Evolutionary conservation across 2,797 vertebrate genomes (phyloP).

Genomic region (Chelonia mydas): DNA sequence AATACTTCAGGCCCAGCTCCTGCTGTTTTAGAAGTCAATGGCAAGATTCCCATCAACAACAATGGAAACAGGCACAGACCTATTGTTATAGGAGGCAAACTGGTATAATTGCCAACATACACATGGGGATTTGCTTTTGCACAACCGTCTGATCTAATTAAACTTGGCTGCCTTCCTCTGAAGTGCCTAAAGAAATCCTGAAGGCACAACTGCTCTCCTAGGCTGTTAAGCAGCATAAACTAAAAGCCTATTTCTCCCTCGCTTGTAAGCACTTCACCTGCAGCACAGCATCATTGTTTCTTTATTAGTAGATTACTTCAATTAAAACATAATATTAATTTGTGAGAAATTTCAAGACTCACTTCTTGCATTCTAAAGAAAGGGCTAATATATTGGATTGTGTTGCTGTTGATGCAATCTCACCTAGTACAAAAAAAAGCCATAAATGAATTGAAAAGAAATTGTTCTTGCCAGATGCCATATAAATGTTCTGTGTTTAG

Average conservation of each 20-base stretch:
- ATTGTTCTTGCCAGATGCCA: not conserved
- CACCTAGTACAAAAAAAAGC: not conserved
- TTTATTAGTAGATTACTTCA: not conserved
- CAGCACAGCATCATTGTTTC: not conserved
- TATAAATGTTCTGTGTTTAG: not conserved
- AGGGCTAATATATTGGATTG: not conserved
- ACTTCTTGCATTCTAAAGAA: not conserved
- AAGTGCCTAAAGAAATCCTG: not conserved
- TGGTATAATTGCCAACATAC: not conserved
- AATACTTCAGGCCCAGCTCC: not conserved
- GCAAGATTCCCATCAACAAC: not conserved
- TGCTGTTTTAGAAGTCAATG: not conserved
- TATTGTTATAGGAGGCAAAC: not conserved
- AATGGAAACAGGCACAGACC: not conserved
- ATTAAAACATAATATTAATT: not conserved
- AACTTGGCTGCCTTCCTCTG: not conserved
- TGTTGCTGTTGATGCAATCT: not conserved
- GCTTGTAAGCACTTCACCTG: not conserved
- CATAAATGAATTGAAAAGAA: not conserved
- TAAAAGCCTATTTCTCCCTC: not conserved
- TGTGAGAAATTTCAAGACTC: not conserved
- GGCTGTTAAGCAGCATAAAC: not conserved
- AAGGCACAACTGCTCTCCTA: not conserved
- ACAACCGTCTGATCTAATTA: not conserved
- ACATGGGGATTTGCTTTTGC: not conserved